phyloP scores from a whole-genome alignment of 2,797 vertebrate species.

The Micrastur ruficollis region DNA sequence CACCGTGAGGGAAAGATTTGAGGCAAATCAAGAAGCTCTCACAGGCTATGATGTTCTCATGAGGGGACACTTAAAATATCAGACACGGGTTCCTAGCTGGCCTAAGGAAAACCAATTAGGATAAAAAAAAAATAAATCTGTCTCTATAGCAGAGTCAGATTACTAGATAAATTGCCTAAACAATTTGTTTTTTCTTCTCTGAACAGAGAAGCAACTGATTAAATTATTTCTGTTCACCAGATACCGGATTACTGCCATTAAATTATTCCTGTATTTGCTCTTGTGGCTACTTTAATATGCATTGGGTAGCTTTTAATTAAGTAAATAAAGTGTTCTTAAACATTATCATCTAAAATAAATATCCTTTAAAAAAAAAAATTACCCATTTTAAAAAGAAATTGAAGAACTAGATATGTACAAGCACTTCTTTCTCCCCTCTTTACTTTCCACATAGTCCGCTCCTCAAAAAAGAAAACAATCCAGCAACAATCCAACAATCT shows the following conservation, averaged over 20 bases:
- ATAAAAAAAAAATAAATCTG: neutral
- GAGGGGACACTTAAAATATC: neutral
- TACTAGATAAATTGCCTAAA: neutral
- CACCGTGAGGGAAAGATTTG: neutral
- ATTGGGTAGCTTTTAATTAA: neutral
- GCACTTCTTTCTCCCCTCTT: neutral
- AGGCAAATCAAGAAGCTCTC: neutral
- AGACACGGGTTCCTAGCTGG: neutral
- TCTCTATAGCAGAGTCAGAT: neutral
- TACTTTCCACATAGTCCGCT: neutral
- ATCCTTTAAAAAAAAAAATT: neutral
- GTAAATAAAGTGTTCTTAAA: neutral
- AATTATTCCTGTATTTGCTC: neutral
- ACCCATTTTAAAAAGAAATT: neutral
- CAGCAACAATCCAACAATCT: neutral
- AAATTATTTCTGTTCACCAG: neutral
- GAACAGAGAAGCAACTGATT: neutral
- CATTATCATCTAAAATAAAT: neutral
- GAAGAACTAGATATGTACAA: neutral
- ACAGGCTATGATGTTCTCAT: neutral
- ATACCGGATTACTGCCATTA: neutral
- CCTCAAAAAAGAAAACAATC: neutral
- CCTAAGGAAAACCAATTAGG: neutral
- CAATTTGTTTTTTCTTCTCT: neutral
- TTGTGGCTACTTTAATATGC: neutral